These are phyloP conservation scores for Psephotus haematonotus DNA, from an alignment of 2,113 vertebrate species.

Conservation along the genomic window DNA sequence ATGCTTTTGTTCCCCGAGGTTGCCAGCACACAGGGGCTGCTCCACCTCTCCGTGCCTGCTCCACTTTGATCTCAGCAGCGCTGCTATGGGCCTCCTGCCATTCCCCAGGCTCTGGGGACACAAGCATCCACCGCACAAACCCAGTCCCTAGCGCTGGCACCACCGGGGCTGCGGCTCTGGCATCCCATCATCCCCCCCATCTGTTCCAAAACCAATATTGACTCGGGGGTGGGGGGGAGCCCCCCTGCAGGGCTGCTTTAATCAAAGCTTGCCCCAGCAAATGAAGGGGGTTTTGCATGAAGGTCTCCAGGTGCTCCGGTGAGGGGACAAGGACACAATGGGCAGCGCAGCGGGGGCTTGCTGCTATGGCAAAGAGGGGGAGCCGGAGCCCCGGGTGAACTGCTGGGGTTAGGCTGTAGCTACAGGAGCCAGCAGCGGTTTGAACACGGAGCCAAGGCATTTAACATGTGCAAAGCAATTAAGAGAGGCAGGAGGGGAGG, in stretches of 20 bases:
- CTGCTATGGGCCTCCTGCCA: constrained; percentile 50
- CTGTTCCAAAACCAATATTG: constrained; percentile 55
- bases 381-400: not conserved
- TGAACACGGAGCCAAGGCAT: not conserved
- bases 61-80: constrained; percentile 57
- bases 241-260: constrained; percentile 51
- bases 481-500: not conserved
- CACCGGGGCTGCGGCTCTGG: not conserved
- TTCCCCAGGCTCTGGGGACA: not conserved
- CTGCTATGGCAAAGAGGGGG: not conserved
- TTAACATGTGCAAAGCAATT: not conserved
- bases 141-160: constrained; percentile 43
- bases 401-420: not conserved
- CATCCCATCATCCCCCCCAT: not conserved
- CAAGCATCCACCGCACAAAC: not conserved
- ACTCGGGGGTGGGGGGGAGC: not conserved
- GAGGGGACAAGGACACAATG: constrained; percentile 12
- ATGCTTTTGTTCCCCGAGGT: constrained; percentile 51
- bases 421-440: not conserved
- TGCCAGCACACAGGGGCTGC: constrained; percentile 7
- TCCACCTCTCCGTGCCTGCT: constrained; percentile 15
- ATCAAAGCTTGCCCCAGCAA: constrained; percentile 55
- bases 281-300: constrained; percentile 46
- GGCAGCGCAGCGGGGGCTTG: not conserved
- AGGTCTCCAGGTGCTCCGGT: constrained; percentile 53